Base-by-base conservation (phyloP, 2,113 vertebrate species). In the Uria aalge region DNA sequence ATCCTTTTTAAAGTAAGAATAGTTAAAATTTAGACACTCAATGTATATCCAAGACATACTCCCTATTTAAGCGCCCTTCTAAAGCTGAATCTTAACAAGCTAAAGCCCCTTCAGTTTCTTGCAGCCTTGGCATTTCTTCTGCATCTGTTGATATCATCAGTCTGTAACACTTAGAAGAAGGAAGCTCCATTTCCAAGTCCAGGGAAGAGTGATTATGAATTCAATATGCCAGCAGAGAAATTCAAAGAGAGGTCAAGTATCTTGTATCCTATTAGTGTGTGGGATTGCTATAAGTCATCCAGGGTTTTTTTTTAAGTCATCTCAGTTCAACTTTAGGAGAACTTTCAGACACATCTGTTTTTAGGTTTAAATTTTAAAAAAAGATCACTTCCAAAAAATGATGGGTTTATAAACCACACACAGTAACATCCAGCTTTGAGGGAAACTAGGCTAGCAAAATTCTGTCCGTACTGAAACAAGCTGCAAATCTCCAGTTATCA, bases 61-160 rank as follows among this genome's bases (percentile, higher is more conserved):
- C 6, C 13, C 26, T 50, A 5, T 69, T 92, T 90, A 64, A 60
- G 5, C 23, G 7, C 4, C 26, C 11, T 92, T 60, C 36, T 87
- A 75, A 92, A 78, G 6, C 38, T 72, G 23, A 15, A 47, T 91
- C 16, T 78, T 74, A 81, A 47, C 27, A 27, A 48, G 8, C 3
- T 85, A 62, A 93, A 60, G 1, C 4, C 11, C 24, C 9, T 89
- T 63, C 45, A 18, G 60, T 64, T 91, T 91, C 64, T 87, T 64
- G 15, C 14, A 84, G 23, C 32, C 30, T 84, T 91, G 38, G 3
- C 19, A 32, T 40, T 93, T 84, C 69, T 92, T 86, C 48, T 91
- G 45, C 45, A 55, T 85, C 68, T 94, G 86, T 82, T 92, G 76
- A 72, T 87, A 68, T 62, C 68, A 82, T 97, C 76, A 95, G 36